Conservation (phyloP, 2,888 invertebrate genomes). For the Alloplasta piceator region DNA sequence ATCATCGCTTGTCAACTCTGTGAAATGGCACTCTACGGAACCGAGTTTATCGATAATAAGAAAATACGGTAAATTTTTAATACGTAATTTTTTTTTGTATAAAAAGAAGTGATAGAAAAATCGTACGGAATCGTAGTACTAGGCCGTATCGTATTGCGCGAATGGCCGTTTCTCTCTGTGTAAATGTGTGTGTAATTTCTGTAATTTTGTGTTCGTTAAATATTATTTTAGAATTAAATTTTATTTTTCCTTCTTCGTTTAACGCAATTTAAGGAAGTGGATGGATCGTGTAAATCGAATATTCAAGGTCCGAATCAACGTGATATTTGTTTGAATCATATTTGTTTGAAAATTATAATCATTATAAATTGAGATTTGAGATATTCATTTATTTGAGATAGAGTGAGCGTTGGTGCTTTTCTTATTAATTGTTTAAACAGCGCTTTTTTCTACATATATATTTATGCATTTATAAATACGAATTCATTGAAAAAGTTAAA, state of each 20-base stretch:
- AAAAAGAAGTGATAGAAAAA: constrained; percentile 67
- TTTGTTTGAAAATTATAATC: too few species aligned
- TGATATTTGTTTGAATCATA: too few species aligned
- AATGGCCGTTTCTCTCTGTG: constrained; percentile 51
- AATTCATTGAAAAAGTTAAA: constrained; percentile 56
- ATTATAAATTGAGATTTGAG: too few species aligned
- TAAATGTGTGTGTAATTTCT: constrained; percentile 28
- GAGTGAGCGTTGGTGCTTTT: constrained; percentile 33
- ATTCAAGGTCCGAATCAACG: too few species aligned
- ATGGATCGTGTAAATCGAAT: too few species aligned
- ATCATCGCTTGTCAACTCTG: constrained; percentile 63
- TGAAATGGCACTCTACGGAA: constrained; percentile 78
- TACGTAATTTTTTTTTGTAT: constrained; percentile 69
- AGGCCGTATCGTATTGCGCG: constrained; percentile 63
- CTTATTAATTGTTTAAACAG: constrained; percentile 43
- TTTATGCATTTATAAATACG: constrained; percentile 47
- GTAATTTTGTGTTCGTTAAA: constrained; percentile 23
- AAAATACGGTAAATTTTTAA: constrained; percentile 73
- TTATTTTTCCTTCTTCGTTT: constrained; percentile 26
- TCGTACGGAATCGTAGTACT: constrained; percentile 64
- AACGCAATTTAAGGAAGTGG: constrained; percentile 40
- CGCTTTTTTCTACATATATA: constrained; percentile 7
- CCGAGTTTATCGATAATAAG: constrained; percentile 72
- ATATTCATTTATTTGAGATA: too few species aligned
- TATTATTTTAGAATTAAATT: constrained; percentile 54